Conservation (phyloP, 2,113 vertebrate genomes). For the Pimephales promelas region DNA sequence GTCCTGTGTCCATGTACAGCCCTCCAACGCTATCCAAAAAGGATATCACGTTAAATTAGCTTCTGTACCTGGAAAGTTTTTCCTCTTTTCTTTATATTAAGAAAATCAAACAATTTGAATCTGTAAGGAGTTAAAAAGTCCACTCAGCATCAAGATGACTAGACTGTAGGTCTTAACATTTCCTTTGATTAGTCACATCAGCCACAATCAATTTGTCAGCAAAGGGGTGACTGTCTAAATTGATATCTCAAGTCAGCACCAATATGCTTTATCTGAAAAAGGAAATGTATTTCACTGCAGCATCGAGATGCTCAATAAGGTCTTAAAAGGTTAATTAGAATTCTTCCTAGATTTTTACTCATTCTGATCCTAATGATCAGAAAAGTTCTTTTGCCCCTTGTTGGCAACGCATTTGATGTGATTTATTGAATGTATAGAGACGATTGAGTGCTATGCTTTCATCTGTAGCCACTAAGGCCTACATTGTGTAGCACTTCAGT, state of each 20-base stretch:
- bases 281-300: slow-evolving; percentile 19
- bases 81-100: not conserved
- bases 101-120: not conserved
- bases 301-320: slow-evolving; percentile 38
- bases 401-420: slow-evolving; percentile 19
- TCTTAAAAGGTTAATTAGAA: slow-evolving; percentile 42
- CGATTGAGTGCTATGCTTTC: not conserved
- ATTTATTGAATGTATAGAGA: not conserved
- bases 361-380: slow-evolving; percentile 33
- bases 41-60: not conserved
- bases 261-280: slow-evolving; percentile 25
- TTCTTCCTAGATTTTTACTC: slow-evolving; percentile 42
- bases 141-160: slow-evolving; percentile 18
- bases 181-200: slow-evolving; percentile 21
- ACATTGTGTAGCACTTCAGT: not conserved
- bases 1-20: not conserved
- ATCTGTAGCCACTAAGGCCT: not conserved
- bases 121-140: not conserved
- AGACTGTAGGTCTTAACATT: slow-evolving; percentile 12
- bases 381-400: not conserved
- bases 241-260: slow-evolving; percentile 32
- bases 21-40: not conserved
- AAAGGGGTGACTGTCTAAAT: not conserved
- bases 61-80: not conserved
- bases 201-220: not conserved